Conservation (phyloP, 2,888 invertebrate species). For the Operophtera brumata region DNA sequence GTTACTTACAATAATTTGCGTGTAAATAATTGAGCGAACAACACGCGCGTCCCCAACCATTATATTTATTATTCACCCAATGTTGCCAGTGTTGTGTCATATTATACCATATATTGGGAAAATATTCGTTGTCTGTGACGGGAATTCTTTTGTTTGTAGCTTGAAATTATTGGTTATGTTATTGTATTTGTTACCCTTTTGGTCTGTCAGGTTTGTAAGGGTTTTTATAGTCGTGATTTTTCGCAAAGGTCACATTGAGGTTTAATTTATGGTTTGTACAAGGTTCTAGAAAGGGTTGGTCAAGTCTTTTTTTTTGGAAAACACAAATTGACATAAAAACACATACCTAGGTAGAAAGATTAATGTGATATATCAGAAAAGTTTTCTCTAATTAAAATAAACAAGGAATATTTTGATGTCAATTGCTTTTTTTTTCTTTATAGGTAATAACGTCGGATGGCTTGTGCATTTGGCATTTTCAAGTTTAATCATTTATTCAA, state of each 20-base stretch:
- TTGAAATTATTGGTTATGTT: constrained; percentile 34
- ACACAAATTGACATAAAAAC: background rate
- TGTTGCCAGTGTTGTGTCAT: constrained; percentile 76
- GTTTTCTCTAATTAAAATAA: no score
- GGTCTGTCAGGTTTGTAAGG: constrained; percentile 16
- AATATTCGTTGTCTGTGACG: constrained; percentile 70
- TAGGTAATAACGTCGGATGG: no score
- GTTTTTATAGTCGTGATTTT: constrained; percentile 19
- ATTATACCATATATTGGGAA: constrained; percentile 74
- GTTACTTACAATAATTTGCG: constrained; percentile 71
- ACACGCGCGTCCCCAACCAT: constrained; percentile 58
- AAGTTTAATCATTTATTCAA: no score
- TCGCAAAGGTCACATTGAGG: constrained; percentile 5
- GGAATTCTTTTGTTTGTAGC: constrained; percentile 52
- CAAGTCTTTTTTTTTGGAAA: constrained; percentile 10
- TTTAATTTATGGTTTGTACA: constrained; percentile 13
- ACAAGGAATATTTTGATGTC: no score
- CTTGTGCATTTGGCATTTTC: no score
- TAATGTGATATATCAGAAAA: no score
- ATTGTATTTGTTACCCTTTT: constrained; percentile 31
- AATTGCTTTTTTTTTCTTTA: no score
- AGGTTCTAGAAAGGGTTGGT: constrained; percentile 8
- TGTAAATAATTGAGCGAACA: constrained; percentile 75
- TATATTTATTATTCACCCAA: constrained; percentile 75
- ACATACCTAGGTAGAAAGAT: no score